These are phyloP conservation scores for Conopomorpha cramerella DNA, from an alignment of 1,140 invertebrate species.

Conservation along the genomic window DNA sequence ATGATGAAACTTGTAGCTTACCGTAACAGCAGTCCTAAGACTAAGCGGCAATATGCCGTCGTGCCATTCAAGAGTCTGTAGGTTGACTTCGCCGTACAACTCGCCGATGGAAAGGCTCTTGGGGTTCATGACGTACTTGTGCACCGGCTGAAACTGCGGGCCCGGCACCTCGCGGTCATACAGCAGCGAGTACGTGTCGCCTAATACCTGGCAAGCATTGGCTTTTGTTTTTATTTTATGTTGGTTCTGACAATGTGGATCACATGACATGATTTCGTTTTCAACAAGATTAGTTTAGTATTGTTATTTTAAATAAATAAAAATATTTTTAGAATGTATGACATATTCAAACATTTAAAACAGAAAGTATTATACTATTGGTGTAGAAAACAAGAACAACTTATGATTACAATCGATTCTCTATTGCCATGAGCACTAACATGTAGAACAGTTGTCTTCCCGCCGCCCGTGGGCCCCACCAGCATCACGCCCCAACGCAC, in stretches of 20 bases:
- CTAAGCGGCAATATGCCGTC: conserved; percentile 82
- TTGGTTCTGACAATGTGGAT: too few relatives aligned
- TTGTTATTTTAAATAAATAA: too few relatives aligned
- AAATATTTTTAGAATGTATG: too few relatives aligned
- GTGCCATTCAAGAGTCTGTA: conserved; percentile 85
- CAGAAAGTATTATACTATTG: too few relatives aligned
- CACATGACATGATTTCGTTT: too few relatives aligned
- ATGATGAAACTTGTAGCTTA: too few relatives aligned
- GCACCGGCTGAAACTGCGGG: conserved; percentile 65
- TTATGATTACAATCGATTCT: too few relatives aligned
- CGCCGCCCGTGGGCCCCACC: conserved; percentile 85
- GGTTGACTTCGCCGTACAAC: conserved; percentile 86
- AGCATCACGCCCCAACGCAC: conserved; percentile 93
- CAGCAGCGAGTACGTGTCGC: conserved; percentile 68
- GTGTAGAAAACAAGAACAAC: too few relatives aligned
- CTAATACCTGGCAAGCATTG: conserved; percentile 68
- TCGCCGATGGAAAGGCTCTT: conserved; percentile 89
- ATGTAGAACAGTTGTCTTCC: conserved; percentile 74
- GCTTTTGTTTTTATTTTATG: too few relatives aligned
- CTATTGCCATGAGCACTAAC: too few relatives aligned
- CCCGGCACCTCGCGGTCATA: conserved; percentile 60
- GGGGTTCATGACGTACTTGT: conserved; percentile 80
- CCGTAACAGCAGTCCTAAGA: conserved; percentile 70
- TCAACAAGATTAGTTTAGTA: too few relatives aligned
- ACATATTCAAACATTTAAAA: too few relatives aligned